These are phyloP conservation scores for Anoncus sp. DNA, from an alignment of 2,888 invertebrate genomes.

Conservation along the genomic window DNA sequence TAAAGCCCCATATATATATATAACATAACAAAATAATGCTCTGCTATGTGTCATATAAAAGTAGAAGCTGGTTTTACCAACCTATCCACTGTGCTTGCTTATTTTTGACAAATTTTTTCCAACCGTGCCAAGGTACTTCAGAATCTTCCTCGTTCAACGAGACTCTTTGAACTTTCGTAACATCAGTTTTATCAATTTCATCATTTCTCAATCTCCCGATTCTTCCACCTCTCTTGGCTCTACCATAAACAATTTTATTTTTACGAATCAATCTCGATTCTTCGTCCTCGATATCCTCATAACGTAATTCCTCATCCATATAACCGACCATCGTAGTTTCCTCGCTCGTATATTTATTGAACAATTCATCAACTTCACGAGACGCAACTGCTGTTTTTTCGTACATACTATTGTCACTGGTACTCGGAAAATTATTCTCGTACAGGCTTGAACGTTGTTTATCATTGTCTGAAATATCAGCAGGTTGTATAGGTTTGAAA, in stretches of 20 bases:
- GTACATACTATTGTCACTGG: constrained; percentile 6
- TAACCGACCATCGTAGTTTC: constrained; percentile 78
- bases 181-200: not conserved
- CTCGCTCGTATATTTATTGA: constrained; percentile 78
- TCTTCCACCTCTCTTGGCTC: constrained; percentile 20
- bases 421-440: constrained; percentile 29
- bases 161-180: not conserved
- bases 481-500: constrained; percentile 76
- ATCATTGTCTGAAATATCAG: not conserved
- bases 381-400: constrained; percentile 36
- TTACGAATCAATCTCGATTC: constrained; percentile 22
- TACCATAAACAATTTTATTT: constrained; percentile 1
- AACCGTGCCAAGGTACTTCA: constrained; percentile 79
- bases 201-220: not conserved
- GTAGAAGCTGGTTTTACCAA: constrained; percentile 71
- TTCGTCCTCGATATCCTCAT: constrained; percentile 79
- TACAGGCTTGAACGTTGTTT: constrained; percentile 5
- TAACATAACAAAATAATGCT: not conserved
- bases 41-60: constrained; percentile 25
- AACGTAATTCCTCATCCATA: constrained; percentile 79
- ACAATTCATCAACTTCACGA: constrained; percentile 77
- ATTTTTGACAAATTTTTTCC: constrained; percentile 74
- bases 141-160: constrained; percentile 70
- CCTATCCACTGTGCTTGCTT: constrained; percentile 75
- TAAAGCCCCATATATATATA: too few relatives aligned